A percentile compares a stretch with the other conserved stretches of the same genome.
phyloP scores from a whole-genome alignment of 2,888 invertebrate genomes.

The Tromatobia lineatoria region DNA sequence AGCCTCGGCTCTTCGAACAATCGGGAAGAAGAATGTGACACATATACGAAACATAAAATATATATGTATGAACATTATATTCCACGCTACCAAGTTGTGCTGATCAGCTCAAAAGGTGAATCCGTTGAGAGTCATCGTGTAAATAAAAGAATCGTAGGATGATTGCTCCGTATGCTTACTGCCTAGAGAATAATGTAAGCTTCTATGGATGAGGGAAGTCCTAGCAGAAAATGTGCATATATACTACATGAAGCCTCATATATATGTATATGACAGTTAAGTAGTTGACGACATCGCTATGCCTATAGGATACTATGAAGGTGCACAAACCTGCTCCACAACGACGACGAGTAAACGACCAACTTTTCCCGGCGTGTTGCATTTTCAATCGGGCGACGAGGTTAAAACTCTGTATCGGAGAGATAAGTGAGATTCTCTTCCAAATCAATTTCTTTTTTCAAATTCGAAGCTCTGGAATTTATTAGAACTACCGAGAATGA shows the following conservation, averaged over 20 bases:
- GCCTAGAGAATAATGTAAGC: not conserved
- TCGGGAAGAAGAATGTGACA: constrained; percentile 29
- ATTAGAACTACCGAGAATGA: too few relatives aligned
- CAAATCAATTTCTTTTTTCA: too few relatives aligned
- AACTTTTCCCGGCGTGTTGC: not conserved
- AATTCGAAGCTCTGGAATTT: too few relatives aligned
- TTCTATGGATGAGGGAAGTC: not conserved
- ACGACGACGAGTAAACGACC: constrained; percentile 29
- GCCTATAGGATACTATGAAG: not conserved
- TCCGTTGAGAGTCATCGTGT: not conserved
- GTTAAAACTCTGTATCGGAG: not conserved
- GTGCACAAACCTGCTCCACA: constrained; percentile 12
- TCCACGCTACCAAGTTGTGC: not conserved
- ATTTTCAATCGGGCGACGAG: constrained; percentile 23
- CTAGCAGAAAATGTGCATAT: not conserved
- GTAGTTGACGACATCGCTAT: not conserved
- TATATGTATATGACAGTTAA: not conserved
- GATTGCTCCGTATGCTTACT: not conserved
- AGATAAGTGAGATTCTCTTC: too few relatives aligned
- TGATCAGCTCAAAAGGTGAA: not conserved
- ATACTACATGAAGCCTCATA: not conserved
- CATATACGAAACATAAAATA: not conserved
- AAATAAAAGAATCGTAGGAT: not conserved
- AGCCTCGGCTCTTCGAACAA: constrained; percentile 31
- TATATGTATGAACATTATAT: constrained; percentile 12